Evolutionary conservation across 2,113 vertebrate species (phyloP).

Genomic region (Gobio gobio): DNA sequence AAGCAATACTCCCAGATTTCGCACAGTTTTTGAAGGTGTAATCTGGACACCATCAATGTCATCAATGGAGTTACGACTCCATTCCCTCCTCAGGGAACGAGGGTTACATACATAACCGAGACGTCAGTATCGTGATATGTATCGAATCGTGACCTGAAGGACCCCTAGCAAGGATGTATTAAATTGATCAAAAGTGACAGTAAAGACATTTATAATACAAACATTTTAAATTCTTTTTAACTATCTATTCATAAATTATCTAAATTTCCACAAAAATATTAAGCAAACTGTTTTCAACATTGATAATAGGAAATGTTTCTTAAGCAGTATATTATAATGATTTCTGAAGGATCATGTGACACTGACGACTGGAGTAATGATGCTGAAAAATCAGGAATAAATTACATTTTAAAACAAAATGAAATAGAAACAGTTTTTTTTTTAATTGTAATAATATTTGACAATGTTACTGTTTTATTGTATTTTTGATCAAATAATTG

Average conservation of each 20-base stretch:
- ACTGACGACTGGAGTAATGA: neutral
- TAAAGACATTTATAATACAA: neutral
- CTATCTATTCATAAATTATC: no score
- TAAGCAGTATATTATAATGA: neutral
- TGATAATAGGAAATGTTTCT: neutral
- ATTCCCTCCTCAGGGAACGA: no score
- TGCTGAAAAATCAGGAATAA: neutral
- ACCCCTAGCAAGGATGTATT: no score
- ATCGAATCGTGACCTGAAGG: no score
- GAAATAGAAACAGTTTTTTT: neutral
- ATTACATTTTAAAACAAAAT: neutral
- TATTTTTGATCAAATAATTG: neutral
- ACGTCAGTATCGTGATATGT: no score
- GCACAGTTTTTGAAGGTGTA: no score
- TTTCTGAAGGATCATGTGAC: neutral
- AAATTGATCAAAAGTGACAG: neutral
- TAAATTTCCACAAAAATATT: neutral
- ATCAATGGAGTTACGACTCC: no score
- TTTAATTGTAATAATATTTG: neutral
- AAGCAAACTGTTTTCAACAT: neutral
- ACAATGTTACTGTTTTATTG: neutral
- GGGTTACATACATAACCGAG: no score
- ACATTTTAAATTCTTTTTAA: no score
- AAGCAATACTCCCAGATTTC: no score
- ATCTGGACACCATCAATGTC: no score